A percentile compares a stretch with the other conserved stretches of the same genome.
Conservation (phyloP, 1,140 invertebrate genomes). For the Microplitis demolitor region DNA sequence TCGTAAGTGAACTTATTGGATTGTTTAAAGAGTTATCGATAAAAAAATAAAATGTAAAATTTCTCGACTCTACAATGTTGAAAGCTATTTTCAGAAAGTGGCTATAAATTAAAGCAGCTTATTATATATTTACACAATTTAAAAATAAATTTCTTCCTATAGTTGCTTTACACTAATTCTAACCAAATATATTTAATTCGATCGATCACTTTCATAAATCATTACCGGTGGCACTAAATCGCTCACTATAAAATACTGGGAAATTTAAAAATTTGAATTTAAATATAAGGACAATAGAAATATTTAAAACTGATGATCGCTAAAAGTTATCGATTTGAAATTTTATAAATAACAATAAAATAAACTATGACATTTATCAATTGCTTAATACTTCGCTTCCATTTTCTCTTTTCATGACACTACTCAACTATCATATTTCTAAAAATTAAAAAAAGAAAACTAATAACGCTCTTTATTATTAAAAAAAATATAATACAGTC, state of each 20-base stretch:
- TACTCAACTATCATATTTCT: background rate
- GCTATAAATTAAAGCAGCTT: background rate
- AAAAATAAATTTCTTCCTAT: background rate
- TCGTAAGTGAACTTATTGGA: no score
- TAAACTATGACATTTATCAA: constrained; percentile 9
- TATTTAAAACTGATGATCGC: no score
- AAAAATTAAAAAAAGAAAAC: background rate
- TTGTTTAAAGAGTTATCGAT: no score
- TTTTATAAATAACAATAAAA: no score
- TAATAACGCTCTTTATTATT: background rate
- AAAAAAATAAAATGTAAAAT: no score
- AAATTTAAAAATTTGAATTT: no score
- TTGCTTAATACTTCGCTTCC: constrained; percentile 22
- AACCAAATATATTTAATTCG: background rate
- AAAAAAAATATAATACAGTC: background rate
- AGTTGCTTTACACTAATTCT: background rate
- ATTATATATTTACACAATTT: background rate
- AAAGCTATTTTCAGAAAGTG: no score
- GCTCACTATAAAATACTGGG: background rate
- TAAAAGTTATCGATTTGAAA: no score
- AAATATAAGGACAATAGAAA: no score
- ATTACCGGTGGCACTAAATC: background rate
- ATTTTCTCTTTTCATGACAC: constrained; percentile 20
- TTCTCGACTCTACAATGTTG: no score
- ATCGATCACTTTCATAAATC: background rate